Percentiles rank a stretch among this genome's conserved stretches.
phyloP scores from a whole-genome alignment of 2,113 vertebrate species.

The Paedocypris sp. region DNA sequence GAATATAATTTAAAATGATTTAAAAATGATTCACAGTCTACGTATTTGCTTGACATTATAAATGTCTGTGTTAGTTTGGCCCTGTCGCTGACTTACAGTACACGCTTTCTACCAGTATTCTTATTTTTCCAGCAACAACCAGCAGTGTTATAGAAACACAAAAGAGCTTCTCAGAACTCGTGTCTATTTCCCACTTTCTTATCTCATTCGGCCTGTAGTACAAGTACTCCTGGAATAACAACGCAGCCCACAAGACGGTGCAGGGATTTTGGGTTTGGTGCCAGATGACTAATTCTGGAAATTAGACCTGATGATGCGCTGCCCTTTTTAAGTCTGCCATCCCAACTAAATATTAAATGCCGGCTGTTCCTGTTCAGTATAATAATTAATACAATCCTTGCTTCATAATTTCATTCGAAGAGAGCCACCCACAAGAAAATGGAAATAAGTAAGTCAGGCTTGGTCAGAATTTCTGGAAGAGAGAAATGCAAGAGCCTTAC shows the following conservation, averaged over 20 bases:
- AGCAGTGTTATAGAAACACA: conserved; percentile 42
- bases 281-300: not conserved
- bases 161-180: conserved; percentile 9
- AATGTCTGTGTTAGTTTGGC: too few species aligned
- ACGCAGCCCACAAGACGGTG: too few species aligned
- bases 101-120: too few species aligned
- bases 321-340: conserved; percentile 1
- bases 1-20: too few species aligned
- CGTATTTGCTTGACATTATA: too few species aligned
- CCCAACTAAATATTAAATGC: not conserved
- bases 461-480: conserved; percentile 14
- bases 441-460: not conserved
- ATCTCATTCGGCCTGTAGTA: conserved; percentile 46
- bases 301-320: not conserved
- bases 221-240: too few species aligned
- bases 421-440: too few species aligned
- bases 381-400: conserved; percentile 16
- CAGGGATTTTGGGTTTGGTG: not conserved
- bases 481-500: conserved; percentile 36
- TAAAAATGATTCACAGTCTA: too few species aligned
- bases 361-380: conserved; percentile 9
- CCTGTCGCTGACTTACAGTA: too few species aligned
- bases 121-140: conserved; percentile 45
- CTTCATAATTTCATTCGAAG: conserved; percentile 36
- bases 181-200: conserved; percentile 58